Conservation (phyloP, 1,140 invertebrate genomes). For the Drepana arcuata region DNA sequence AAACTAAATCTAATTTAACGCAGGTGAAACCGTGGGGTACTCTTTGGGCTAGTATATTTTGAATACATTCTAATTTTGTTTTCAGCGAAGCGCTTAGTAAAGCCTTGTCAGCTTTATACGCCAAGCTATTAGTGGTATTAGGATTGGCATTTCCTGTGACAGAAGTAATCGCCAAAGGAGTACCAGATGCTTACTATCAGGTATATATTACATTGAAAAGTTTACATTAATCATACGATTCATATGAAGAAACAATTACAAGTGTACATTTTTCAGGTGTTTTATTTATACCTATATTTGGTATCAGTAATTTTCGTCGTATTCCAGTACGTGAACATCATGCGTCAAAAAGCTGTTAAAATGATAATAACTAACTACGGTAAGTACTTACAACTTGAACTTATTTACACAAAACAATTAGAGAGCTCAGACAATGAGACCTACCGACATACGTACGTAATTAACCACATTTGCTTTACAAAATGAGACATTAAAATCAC, state of each 20-base stretch:
- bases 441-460: slow-evolving; percentile 32
- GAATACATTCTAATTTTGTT: slow-evolving; percentile 13
- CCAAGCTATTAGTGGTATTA: slow-evolving; percentile 84
- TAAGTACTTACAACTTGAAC: slow-evolving; percentile 26
- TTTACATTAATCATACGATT: no score
- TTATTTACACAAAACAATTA: slow-evolving; percentile 17
- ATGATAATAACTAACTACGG: slow-evolving; percentile 50
- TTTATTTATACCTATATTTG: slow-evolving; percentile 87
- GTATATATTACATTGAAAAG: slow-evolving; percentile 50
- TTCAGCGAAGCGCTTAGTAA: slow-evolving; percentile 71
- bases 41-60: no score
- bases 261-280: slow-evolving; percentile 82
- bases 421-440: slow-evolving; percentile 17
- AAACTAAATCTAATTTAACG: no score
- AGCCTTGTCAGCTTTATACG: slow-evolving; percentile 83
- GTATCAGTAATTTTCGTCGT: slow-evolving; percentile 85
- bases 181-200: slow-evolving; percentile 77
- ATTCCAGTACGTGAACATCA: slow-evolving; percentile 81
- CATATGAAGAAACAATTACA: no score
- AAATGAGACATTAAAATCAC: slow-evolving; percentile 69
- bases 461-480: slow-evolving; percentile 63
- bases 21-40: no score
- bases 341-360: slow-evolving; percentile 57
- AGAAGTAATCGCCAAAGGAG: slow-evolving; percentile 78
- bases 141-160: slow-evolving; percentile 81